These are phyloP conservation scores for Pogonocichla stellata DNA, from an alignment of 2,113 vertebrate species.

Conservation along the genomic window DNA sequence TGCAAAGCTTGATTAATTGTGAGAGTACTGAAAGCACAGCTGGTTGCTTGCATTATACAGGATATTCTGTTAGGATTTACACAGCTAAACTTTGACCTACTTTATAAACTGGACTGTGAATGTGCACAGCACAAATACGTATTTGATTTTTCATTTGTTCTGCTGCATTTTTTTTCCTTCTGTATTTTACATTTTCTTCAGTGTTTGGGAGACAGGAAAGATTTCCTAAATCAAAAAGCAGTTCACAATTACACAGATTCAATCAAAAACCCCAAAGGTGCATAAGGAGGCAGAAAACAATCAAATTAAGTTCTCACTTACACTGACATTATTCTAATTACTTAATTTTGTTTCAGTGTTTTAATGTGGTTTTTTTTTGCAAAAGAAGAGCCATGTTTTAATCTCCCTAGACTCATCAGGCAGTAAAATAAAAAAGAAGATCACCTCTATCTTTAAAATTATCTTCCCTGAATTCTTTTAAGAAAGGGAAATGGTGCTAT, in stretches of 20 bases:
- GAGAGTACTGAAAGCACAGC: neutral
- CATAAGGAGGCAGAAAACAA: neutral
- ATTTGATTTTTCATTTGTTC: neutral
- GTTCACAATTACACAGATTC: neutral
- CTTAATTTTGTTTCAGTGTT: neutral
- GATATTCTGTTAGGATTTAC: neutral
- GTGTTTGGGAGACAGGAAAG: neutral
- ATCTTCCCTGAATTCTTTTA: neutral
- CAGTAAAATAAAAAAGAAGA: neutral
- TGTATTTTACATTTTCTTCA: neutral
- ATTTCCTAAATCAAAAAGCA: neutral
- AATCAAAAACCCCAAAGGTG: neutral
- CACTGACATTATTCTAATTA: neutral
- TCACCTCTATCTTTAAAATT: neutral
- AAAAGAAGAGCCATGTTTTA: neutral
- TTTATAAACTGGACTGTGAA: neutral
- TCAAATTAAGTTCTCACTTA: neutral
- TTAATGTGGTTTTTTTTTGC: neutral
- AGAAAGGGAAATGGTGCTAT: neutral
- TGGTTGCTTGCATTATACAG: neutral
- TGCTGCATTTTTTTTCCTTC: neutral
- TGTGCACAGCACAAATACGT: neutral
- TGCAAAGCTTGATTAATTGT: neutral
- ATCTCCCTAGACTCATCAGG: neutral
- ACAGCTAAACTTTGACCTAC: slow-evolving; percentile 6